Conservation (phyloP, 2,113 vertebrate genomes). For the Octodon degus region DNA sequence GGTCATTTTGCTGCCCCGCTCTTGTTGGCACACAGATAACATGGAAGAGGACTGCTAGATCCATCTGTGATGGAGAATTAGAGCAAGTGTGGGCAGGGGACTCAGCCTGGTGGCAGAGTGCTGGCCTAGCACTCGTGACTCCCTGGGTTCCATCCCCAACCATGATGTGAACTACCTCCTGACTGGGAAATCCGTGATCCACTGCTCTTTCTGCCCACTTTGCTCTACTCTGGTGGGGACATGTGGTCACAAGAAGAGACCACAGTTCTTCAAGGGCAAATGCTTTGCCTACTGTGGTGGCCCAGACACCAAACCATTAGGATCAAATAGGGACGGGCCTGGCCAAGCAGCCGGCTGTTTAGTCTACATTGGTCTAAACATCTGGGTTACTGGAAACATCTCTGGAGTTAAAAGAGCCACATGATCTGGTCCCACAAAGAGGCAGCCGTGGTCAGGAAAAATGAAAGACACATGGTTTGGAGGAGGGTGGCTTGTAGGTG, state of each 20-base stretch:
- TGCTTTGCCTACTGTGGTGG: background rate
- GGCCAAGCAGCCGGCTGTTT: background rate
- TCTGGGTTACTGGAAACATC: background rate
- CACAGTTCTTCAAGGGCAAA: background rate
- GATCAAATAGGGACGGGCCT: background rate
- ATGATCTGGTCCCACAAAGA: background rate
- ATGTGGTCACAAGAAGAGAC: background rate
- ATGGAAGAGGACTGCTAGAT: background rate
- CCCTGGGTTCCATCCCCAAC: background rate
- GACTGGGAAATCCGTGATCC: background rate
- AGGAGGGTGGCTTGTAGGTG: background rate
- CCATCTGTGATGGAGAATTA: background rate
- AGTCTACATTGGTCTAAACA: conserved; percentile 7
- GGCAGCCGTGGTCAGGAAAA: background rate
- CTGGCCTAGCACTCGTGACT: background rate
- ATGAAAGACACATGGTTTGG: background rate
- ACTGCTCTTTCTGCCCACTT: background rate
- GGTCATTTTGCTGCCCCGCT: background rate
- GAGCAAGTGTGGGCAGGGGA: background rate
- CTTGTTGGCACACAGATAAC: background rate
- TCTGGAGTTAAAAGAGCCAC: background rate
- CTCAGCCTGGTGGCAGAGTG: background rate
- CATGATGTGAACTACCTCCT: background rate
- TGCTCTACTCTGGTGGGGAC: accelerated
- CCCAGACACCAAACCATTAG: background rate